These are phyloP conservation scores for Steinernema feltiae DNA, from an alignment of 1,140 invertebrate genomes.

Conservation along the genomic window DNA sequence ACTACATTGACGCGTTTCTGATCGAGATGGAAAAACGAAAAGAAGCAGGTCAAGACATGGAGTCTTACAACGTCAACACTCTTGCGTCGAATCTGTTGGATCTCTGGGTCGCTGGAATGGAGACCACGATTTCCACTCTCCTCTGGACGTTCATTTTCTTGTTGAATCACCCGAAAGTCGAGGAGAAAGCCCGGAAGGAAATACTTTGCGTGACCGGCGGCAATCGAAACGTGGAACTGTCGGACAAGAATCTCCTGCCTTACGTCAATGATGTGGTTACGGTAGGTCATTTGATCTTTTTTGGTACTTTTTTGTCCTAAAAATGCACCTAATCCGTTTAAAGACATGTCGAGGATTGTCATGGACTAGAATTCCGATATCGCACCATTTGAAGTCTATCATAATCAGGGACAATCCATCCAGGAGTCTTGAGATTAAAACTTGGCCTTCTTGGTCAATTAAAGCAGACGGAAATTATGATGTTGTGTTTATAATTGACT, in stretches of 20 bases:
- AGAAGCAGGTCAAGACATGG: background rate
- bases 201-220: background rate
- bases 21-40: conserved; percentile 58
- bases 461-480: too few relatives aligned
- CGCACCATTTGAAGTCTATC: too few relatives aligned
- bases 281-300: background rate
- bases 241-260: conserved; percentile 2
- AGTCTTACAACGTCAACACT: conserved; percentile 13
- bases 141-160: conserved; percentile 31
- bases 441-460: too few relatives aligned
- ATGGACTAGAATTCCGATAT: too few relatives aligned
- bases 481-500: too few relatives aligned
- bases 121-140: conserved; percentile 44
- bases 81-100: conserved; percentile 20
- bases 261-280: conserved; percentile 23
- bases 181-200: conserved; percentile 7
- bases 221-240: conserved; percentile 12
- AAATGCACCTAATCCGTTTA: background rate
- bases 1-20: conserved; percentile 63
- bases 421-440: too few relatives aligned
- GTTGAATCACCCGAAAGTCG: conserved; percentile 23
- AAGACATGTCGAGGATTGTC: too few relatives aligned
- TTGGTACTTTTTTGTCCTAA: background rate
- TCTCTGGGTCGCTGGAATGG: conserved; percentile 32
- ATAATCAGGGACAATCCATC: too few relatives aligned